Percentiles rank a stretch among this genome's conserved stretches.
Conservation (phyloP, 2,113 vertebrate species). For the Antidorcas marsupialis region DNA sequence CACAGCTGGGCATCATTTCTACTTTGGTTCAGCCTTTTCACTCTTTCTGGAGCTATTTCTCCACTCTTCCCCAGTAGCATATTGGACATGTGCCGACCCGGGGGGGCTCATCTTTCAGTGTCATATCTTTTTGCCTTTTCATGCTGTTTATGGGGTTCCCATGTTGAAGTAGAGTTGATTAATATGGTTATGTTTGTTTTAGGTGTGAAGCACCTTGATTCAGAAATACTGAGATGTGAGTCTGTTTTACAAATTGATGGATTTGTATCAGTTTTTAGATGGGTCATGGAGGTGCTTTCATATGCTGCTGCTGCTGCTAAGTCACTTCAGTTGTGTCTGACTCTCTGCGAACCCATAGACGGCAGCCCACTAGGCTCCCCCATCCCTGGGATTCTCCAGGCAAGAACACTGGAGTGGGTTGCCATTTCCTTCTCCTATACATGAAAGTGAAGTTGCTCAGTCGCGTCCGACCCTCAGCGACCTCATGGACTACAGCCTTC, state of each 20-base stretch:
- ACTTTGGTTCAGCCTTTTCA: not conserved
- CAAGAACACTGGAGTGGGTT: too few species aligned
- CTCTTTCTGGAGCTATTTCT: not conserved
- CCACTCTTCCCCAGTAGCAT: not conserved
- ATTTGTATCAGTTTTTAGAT: not conserved
- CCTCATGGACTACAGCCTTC: too few species aligned
- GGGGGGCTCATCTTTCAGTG: not conserved
- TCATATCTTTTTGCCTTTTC: not conserved
- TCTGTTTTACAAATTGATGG: not conserved
- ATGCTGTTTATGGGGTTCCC: not conserved
- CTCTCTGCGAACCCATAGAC: too few species aligned
- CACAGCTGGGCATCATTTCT: accelerated
- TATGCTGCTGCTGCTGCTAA: too few species aligned
- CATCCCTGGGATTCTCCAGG: too few species aligned
- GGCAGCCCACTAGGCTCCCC: too few species aligned
- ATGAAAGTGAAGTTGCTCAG: too few species aligned
- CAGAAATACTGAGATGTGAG: not conserved
- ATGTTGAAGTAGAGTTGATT: not conserved
- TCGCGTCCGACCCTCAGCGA: too few species aligned
- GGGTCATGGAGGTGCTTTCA: not conserved
- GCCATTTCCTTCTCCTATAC: too few species aligned
- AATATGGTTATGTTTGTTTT: not conserved
- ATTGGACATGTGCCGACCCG: not conserved
- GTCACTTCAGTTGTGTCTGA: too few species aligned
- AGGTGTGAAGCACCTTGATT: not conserved